phyloP scores from a whole-genome alignment of 1,140 invertebrate genomes.

The Drosophila paulistorum region DNA sequence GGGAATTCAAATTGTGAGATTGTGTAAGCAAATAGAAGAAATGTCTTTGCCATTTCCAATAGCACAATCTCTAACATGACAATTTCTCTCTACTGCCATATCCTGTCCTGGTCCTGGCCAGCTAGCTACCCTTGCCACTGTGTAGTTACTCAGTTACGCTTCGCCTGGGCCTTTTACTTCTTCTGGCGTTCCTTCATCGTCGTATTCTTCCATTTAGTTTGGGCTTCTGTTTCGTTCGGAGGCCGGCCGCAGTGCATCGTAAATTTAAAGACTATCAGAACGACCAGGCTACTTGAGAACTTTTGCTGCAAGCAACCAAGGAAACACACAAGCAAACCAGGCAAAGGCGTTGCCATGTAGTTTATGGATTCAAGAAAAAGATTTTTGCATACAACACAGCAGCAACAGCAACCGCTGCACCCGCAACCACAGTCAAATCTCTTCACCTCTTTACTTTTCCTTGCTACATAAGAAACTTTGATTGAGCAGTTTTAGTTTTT shows the following conservation, averaged over 20 bases:
- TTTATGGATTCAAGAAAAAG: conserved; percentile 9
- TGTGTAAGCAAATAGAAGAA: too few species aligned
- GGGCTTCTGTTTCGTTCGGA: conserved; percentile 33
- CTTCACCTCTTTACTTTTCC: too few species aligned
- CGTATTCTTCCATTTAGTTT: conserved; percentile 22
- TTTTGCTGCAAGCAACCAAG: conserved; percentile 49
- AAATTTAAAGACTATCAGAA: conserved; percentile 68
- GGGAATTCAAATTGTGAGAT: too few species aligned
- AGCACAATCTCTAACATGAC: too few species aligned
- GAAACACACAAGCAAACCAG: conserved; percentile 1
- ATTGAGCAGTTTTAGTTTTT: conserved; percentile 9
- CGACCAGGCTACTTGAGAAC: conserved; percentile 60
- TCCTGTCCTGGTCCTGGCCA: neutral
- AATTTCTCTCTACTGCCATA: neutral
- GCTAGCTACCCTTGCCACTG: conserved; percentile 19
- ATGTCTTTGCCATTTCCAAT: too few species aligned
- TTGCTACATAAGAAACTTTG: neutral
- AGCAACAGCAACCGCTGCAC: neutral
- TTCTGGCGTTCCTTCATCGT: conserved; percentile 26
- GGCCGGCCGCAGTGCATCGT: conserved; percentile 50
- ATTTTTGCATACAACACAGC: conserved; percentile 12
- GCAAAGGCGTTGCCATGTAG: conserved; percentile 10
- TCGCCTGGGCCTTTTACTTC: conserved; percentile 57
- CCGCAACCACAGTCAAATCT: neutral
- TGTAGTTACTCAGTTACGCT: conserved; percentile 58